Percentiles rank a stretch among this genome's conserved stretches.
These are phyloP conservation scores for Diprion similis DNA, from an alignment of 1,140 invertebrate genomes.

Conservation along the genomic window DNA sequence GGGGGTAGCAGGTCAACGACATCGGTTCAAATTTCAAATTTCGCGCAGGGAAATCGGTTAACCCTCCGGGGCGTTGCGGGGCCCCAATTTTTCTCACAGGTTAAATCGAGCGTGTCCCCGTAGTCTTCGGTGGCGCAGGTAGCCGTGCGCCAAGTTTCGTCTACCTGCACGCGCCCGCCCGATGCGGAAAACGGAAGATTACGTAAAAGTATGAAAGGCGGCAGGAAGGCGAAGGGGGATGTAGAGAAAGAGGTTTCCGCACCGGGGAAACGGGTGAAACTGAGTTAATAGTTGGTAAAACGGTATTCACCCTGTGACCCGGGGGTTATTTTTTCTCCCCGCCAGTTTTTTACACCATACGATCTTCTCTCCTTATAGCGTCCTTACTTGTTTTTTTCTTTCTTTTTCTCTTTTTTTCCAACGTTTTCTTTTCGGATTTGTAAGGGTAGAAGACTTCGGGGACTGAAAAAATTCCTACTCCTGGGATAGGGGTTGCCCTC, in stretches of 20 bases:
- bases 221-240: constrained; percentile 15
- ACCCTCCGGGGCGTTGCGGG: constrained; percentile 40
- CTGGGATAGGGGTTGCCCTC: constrained; percentile 40
- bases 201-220: constrained; percentile 35
- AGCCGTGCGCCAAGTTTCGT: constrained; percentile 15
- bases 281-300: constrained; percentile 65
- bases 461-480: constrained; percentile 17
- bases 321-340: constrained; percentile 19
- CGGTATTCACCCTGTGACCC: constrained; percentile 57
- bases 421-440: constrained; percentile 26
- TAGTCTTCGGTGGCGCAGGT: constrained; percentile 29
- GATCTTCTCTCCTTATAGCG: constrained; percentile 33
- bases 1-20: constrained; percentile 23
- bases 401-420: constrained; percentile 23
- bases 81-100: constrained; percentile 58
- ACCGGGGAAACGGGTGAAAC: constrained; percentile 56
- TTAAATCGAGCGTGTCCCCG: constrained; percentile 59
- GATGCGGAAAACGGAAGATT: constrained; percentile 37
- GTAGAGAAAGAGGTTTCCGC: constrained; percentile 13
- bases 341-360: constrained; percentile 26
- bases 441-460: constrained; percentile 19
- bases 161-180: constrained; percentile 34
- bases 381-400: constrained; percentile 16
- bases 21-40: constrained; percentile 50
- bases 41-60: constrained; percentile 60